Conservation (phyloP, 1,140 invertebrate genomes). For the Steinernema khuongi region DNA sequence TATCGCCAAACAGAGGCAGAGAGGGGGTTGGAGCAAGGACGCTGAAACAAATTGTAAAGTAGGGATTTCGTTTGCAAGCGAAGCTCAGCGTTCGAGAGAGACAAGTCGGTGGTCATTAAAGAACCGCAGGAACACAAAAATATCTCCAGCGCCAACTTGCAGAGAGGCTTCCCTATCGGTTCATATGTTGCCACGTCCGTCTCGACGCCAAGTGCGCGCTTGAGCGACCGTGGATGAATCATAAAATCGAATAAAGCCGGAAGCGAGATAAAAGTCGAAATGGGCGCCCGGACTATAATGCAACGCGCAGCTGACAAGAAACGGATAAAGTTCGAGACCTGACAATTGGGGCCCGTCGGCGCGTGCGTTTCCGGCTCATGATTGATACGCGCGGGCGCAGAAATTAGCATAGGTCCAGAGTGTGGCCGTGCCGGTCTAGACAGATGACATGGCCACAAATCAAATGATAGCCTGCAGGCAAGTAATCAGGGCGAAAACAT, state of each 20-base stretch:
- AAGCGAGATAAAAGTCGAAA: background rate
- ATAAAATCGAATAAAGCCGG: background rate
- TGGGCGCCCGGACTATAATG: background rate
- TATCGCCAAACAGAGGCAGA: background rate
- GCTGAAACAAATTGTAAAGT: background rate
- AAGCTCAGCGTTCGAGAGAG: background rate
- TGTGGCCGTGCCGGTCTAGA: background rate
- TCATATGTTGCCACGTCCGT: no score
- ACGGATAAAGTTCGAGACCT: slow-evolving; percentile 8
- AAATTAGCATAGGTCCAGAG: background rate
- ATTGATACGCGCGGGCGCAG: background rate
- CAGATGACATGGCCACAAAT: no score
- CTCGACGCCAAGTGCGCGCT: no score
- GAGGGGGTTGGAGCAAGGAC: background rate
- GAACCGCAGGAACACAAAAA: background rate
- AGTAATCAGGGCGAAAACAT: no score
- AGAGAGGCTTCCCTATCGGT: no score
- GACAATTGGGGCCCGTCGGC: background rate
- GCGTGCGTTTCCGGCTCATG: background rate
- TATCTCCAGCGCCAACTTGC: background rate
- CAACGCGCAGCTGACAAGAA: background rate
- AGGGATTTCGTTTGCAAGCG: background rate
- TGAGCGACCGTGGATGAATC: background rate
- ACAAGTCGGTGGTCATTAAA: background rate
- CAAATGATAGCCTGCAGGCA: no score